Percentiles rank a stretch among this genome's conserved stretches.
Conservation (phyloP, 2,797 vertebrate species). For the Siniperca undulata region DNA sequence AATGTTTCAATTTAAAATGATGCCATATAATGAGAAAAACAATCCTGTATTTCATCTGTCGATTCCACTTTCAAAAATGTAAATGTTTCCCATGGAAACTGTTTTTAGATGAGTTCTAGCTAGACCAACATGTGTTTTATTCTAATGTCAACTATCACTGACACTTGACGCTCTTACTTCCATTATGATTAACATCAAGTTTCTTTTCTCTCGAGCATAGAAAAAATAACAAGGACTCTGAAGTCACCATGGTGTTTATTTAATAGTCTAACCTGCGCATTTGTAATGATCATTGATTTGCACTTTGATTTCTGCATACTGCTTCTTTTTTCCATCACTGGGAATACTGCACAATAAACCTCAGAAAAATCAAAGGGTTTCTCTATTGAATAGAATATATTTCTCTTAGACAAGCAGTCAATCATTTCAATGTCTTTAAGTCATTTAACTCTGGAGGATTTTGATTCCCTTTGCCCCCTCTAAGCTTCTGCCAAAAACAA, state of each 20-base stretch:
- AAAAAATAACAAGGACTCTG: neutral
- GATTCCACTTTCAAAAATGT: neutral
- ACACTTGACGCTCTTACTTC: neutral
- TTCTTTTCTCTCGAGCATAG: neutral
- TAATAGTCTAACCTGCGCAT: slow-evolving; percentile 23
- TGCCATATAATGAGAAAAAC: neutral
- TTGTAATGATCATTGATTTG: slow-evolving; percentile 46
- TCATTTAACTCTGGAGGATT: slow-evolving; percentile 19
- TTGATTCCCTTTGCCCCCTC: neutral
- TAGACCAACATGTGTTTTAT: neutral
- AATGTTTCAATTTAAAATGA: neutral
- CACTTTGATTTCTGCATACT: slow-evolving; percentile 27
- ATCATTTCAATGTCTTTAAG: slow-evolving; percentile 23
- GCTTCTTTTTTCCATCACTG: slow-evolving; percentile 14
- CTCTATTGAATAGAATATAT: slow-evolving; percentile 4
- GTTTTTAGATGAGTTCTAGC: neutral
- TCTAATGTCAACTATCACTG: neutral
- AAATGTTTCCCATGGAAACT: neutral
- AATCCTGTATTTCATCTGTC: neutral
- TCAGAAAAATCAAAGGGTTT: neutral
- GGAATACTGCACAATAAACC: slow-evolving; percentile 37
- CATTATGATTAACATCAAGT: neutral
- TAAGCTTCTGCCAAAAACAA: slow-evolving; percentile 6
- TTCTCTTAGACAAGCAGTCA: neutral
- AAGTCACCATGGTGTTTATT: slow-evolving; percentile 18